Conservation (phyloP, 2,797 vertebrate genomes). For the Acrossocheilus wenchowensis region DNA sequence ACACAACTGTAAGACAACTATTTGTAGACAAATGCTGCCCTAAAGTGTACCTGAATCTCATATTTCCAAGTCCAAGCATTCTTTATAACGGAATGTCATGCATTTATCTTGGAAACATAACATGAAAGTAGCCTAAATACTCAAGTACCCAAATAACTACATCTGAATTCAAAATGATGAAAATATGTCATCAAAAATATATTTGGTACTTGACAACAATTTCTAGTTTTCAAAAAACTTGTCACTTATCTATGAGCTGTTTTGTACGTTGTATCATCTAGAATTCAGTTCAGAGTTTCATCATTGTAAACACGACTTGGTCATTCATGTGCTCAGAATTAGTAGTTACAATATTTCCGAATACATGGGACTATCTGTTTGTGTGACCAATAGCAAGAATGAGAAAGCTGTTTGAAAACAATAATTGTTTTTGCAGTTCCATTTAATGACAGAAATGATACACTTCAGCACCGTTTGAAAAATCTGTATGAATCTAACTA, state of each 20-base stretch:
- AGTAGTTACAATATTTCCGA: background rate
- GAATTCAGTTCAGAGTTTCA: background rate
- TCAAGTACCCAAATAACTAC: background rate
- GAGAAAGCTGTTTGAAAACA: background rate
- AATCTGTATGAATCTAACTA: constrained; percentile 9
- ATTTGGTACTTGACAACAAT: background rate
- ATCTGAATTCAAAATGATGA: background rate
- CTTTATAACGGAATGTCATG: background rate
- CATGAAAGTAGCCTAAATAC: background rate
- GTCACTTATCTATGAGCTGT: background rate
- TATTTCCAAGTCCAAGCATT: background rate
- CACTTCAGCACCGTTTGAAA: background rate
- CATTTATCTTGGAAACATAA: background rate
- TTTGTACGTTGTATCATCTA: background rate
- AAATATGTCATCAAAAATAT: background rate
- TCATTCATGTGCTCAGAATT: background rate
- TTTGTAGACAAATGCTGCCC: background rate
- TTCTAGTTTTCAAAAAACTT: background rate
- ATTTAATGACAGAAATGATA: background rate
- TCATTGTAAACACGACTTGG: background rate
- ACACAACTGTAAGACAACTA: background rate
- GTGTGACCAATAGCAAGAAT: background rate
- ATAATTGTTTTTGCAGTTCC: background rate
- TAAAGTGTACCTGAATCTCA: background rate
- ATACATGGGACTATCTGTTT: background rate